Percentiles rank a stretch among this genome's conserved stretches.
Evolutionary conservation across 2,888 invertebrate genomes (phyloP).

Genomic region (Lamellibrachia columna): DNA sequence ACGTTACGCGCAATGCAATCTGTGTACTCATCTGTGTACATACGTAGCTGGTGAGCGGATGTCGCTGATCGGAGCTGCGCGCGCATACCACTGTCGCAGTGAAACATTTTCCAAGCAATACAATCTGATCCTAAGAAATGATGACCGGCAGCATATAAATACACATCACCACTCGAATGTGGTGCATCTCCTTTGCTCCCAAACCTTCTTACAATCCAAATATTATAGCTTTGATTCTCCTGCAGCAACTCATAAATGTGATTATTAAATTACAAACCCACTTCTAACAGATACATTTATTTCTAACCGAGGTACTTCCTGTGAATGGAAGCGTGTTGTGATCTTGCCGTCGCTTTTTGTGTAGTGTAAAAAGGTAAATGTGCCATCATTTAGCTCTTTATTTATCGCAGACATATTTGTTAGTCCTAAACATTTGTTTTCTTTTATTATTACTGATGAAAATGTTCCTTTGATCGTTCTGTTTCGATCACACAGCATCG

Average conservation of each 20-base stretch:
- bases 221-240: background rate
- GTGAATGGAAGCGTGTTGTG: slow-evolving; percentile 3
- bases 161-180: background rate
- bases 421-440: background rate
- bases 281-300: background rate
- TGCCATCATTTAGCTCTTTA: background rate
- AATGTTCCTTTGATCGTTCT: background rate
- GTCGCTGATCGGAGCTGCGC: background rate
- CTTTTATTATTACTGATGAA: background rate
- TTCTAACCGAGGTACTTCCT: background rate
- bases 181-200: background rate
- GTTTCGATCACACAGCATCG: background rate
- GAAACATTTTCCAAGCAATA: background rate
- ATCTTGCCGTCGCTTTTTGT: background rate
- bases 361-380: slow-evolving; percentile 9
- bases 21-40: background rate
- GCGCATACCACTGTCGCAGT: background rate
- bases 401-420: background rate
- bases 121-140: background rate
- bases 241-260: background rate
- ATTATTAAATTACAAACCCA: background rate
- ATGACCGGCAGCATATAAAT: background rate
- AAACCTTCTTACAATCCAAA: background rate
- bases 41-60: background rate
- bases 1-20: background rate